phyloP scores from a whole-genome alignment of 2,113 vertebrate genomes.

The Columbina picui region DNA sequence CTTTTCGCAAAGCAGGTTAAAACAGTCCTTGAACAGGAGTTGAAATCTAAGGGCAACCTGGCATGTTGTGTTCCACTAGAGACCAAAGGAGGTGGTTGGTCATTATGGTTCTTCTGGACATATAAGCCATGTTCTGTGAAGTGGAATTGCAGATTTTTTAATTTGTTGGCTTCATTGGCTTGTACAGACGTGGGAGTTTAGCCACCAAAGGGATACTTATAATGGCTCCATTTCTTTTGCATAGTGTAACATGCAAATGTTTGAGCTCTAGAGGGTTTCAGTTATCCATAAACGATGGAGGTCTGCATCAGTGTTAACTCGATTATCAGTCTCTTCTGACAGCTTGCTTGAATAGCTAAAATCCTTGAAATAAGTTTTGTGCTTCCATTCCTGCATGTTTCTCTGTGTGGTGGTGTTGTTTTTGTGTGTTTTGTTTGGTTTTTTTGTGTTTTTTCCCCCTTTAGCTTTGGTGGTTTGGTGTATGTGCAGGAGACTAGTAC shows the following conservation, averaged over 20 bases:
- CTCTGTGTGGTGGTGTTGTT: too few species aligned
- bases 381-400: background rate
- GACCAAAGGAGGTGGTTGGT: background rate
- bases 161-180: background rate
- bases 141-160: background rate
- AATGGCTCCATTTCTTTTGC: background rate
- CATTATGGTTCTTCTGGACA: background rate
- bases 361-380: background rate
- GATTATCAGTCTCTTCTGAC: background rate
- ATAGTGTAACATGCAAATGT: background rate
- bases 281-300: background rate
- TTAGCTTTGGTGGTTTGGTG: background rate
- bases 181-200: background rate
- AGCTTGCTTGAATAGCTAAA: background rate
- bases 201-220: background rate
- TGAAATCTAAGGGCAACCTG: background rate
- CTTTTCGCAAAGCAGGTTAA: background rate
- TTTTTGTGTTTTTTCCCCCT: background rate
- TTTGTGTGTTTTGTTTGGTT: too few species aligned
- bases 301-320: background rate
- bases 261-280: background rate
- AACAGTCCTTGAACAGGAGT: background rate
- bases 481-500: fast-evolving
- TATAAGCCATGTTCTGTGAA: background rate
- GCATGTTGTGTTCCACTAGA: background rate